Evolutionary conservation across 2,888 invertebrate genomes (phyloP).

Genomic region (Polydesmus complanatus): DNA sequence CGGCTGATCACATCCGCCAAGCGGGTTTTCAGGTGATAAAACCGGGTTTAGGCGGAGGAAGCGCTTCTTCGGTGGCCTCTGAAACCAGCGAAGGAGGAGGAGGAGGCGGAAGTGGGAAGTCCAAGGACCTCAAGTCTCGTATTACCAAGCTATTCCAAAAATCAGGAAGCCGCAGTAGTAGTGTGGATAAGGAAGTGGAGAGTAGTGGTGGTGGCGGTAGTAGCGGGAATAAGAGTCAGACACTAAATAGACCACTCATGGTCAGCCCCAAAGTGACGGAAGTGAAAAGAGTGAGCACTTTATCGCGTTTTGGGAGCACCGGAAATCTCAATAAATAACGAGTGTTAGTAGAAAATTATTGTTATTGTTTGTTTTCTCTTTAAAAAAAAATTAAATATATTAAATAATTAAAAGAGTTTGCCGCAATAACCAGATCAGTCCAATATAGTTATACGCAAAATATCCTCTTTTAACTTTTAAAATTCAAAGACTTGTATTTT

Average conservation of each 20-base stretch:
- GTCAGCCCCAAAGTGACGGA: neutral
- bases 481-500: too few relatives aligned
- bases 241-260: neutral
- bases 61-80: slow-evolving; percentile 7
- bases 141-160: slow-evolving; percentile 23
- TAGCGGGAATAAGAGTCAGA: neutral
- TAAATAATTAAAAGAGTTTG: too few relatives aligned
- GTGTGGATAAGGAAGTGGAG: slow-evolving; percentile 13
- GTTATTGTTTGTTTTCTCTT: too few relatives aligned
- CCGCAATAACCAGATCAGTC: too few relatives aligned
- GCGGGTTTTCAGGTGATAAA: slow-evolving; percentile 22
- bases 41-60: slow-evolving; percentile 14
- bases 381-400: too few relatives aligned
- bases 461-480: too few relatives aligned
- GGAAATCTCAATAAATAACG: neutral
- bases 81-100: neutral
- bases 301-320: neutral
- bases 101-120: slow-evolving; percentile 20
- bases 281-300: neutral
- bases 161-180: slow-evolving; percentile 21
- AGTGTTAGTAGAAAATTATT: too few relatives aligned
- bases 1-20: slow-evolving; percentile 21
- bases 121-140: slow-evolving; percentile 22
- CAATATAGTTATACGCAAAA: too few relatives aligned
- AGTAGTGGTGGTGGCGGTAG: neutral